Evolutionary conservation across 2,113 vertebrate species (phyloP), one percentile per base, ranked within the genome.

Genomic region (Copsychus sechellarum): DNA sequence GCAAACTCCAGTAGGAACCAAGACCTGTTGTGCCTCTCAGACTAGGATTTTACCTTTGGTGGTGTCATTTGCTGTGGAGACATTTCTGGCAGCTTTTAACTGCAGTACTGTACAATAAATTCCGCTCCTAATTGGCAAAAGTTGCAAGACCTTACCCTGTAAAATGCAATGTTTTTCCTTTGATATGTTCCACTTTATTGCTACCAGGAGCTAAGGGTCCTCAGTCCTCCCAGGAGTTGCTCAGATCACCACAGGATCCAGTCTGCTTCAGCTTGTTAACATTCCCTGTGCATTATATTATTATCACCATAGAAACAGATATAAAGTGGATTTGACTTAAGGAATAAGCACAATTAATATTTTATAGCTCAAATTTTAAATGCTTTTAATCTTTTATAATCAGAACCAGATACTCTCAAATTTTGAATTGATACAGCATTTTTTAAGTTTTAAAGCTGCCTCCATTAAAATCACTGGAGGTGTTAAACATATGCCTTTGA

Each of bases 371-470:
- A 69, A 80, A 94, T 78, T 90, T 94, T 78, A 96, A 95, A 83
- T 74, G 34, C n/a, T 86, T 84, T 90, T 96, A 96, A 84, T 60
- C 67, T 88, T 94, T 90, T 74, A n/a, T 73, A 92, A 95, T 93
- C 51, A 83, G 64, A 93, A 70, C 20, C 67, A 83, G 87, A 61
- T 66, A 77, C 48, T 60, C 38, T 77, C 51, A 74, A 64, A 74
- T 81, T 92, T 78, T 80, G n/a, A 86, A 93, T 74, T 42, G 0
- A 86, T 83, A 57, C 8, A 43, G 22, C 25, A 17, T 50, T 88
- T 90, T 82, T 50, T 8, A 88, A 57, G 38, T 47, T 90, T 83
- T 86, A 67, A 84, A 88, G 38, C 34, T 81, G 47, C 43, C 31
- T 93, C n/a, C 40, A 42, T 73, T 92, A 62, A 96, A 95, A 77